Percentiles rank a stretch among this genome's conserved stretches.
Evolutionary conservation across 2,797 vertebrate genomes (phyloP).

Genomic region (Gallinago stenura): DNA sequence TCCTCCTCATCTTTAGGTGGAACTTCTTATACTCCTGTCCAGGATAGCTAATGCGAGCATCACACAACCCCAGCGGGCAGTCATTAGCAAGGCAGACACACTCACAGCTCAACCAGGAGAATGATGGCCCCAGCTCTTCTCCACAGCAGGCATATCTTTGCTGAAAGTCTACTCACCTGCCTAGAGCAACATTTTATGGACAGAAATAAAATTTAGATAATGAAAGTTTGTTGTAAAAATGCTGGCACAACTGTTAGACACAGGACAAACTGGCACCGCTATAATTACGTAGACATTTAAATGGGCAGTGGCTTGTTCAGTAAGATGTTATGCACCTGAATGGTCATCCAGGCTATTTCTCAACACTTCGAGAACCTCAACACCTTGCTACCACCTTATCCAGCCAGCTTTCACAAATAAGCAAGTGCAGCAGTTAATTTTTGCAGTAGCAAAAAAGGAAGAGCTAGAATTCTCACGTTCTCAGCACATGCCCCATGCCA

Average conservation of each 20-base stretch:
- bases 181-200: slow-evolving; percentile 66
- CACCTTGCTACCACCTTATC: neutral
- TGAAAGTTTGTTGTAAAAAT: slow-evolving; percentile 65
- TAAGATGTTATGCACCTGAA: neutral
- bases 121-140: neutral
- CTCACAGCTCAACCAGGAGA: neutral
- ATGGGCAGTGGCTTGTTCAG: neutral
- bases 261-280: slow-evolving; percentile 66
- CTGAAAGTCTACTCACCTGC: neutral
- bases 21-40: neutral
- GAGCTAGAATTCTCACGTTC: neutral
- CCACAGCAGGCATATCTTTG: neutral
- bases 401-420: neutral
- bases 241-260: slow-evolving; percentile 44
- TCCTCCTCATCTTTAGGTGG: too few species aligned
- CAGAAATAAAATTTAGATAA: slow-evolving; percentile 71
- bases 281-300: slow-evolving; percentile 65
- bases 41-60: neutral
- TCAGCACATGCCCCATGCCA: neutral
- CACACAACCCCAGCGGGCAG: accelerated
- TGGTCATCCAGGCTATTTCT: neutral
- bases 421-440: neutral
- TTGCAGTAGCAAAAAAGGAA: neutral
- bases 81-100: neutral
- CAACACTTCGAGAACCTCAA: neutral